Base-by-base conservation (phyloP, 2,888 invertebrate species). In the Ctenicera cuprea region DNA sequence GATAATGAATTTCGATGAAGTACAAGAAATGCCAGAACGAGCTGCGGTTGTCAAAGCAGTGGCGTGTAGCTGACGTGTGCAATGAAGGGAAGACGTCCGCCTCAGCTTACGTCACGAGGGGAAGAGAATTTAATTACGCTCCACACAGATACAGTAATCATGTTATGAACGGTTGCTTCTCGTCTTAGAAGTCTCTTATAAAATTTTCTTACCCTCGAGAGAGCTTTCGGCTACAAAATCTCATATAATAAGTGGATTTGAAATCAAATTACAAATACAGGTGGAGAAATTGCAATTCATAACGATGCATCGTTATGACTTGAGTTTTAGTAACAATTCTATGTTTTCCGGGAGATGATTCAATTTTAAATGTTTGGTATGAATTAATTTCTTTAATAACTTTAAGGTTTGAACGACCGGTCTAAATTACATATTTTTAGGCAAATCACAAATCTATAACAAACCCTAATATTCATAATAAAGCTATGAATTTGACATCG, bases 81-180 rank as follows among this genome's bases (percentile, higher is more conserved):
- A 83, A 82, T 83, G 83, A 83, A 84, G 83, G 81, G 83, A 81
- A 83, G 82, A 80, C 80, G 79, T 75, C 77, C 72, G 72, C 67
- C 66, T 72, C 67, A 73, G 64, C 70, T 74, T 71, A 67, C 78
- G 75, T 75, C 72, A 76, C 77, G 73, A 75, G 76, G 79, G 80
- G 79, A 78, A 71, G 73, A 64, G 75, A 84, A 84, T 84, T 84
- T 81, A 85, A 85, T 84, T 84, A 83, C 81, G 81, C 78, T 79
- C 82, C 76, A 78, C 81, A 80, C 83, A 83, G 84, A 83, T 82
- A 82, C 81, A 82, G 79, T 83, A 83, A 83, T 82, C 82, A 81
- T 82, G 82, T 83, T 83, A 83, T 78, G 77, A 68, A 71, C 74
- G 70, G 70, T 71, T 71, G 70, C 70, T 70, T 70, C 70, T 69